Percentiles rank a stretch among this genome's conserved stretches.
Evolutionary conservation across 2,797 vertebrate genomes (phyloP).

Genomic region (Hydrocynus forskahlii): DNA sequence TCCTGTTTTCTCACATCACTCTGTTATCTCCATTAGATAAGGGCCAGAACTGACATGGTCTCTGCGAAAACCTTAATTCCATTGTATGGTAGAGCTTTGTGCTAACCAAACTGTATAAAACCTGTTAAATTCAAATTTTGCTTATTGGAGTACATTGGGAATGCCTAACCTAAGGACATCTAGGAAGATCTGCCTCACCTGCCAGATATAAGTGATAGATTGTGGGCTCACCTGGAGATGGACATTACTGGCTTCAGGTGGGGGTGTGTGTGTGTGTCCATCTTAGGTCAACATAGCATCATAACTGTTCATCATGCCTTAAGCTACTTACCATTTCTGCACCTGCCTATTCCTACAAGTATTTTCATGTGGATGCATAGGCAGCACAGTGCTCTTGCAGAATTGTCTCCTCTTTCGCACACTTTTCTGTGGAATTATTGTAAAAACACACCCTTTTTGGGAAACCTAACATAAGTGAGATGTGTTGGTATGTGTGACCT

Average conservation of each 20-base stretch:
- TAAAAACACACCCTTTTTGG: background rate
- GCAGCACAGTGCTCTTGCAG: conserved; percentile 5
- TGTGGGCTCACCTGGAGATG: conserved; percentile 6
- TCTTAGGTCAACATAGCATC: conserved; percentile 6
- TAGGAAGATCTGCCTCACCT: background rate
- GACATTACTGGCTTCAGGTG: background rate
- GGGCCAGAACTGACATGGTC: background rate
- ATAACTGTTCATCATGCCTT: conserved; percentile 45
- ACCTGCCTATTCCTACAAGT: conserved; percentile 1
- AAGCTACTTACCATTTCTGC: conserved; percentile 20
- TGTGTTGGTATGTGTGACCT: conserved; percentile 11
- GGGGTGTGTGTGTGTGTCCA: background rate
- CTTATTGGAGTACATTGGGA: background rate
- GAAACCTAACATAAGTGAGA: background rate
- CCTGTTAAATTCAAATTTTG: background rate
- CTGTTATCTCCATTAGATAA: background rate
- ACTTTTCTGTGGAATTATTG: background rate
- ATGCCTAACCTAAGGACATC: background rate
- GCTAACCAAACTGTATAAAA: conserved; percentile 3
- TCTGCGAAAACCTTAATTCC: background rate
- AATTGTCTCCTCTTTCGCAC: background rate
- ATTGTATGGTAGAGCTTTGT: background rate
- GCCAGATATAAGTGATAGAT: background rate
- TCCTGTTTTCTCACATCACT: background rate
- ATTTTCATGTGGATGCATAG: background rate